Percentiles rank a stretch among this genome's conserved stretches.
phyloP scores from a whole-genome alignment of 53 echinoderm and acorn worm species.

The Antedon mediterranea region DNA sequence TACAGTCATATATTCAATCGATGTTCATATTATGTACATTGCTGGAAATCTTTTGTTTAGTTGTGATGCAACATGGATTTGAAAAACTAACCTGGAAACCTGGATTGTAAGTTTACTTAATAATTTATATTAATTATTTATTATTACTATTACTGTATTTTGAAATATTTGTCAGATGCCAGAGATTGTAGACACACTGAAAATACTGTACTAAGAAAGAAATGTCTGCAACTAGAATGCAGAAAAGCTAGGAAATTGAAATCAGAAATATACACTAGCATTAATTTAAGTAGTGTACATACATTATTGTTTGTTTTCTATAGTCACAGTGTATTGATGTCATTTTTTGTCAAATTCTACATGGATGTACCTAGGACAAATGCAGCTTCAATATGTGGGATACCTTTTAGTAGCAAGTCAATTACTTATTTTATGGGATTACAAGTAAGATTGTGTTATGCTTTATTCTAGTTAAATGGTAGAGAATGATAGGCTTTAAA shows the following conservation, averaged over 20 bases:
- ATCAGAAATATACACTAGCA: too few relatives aligned
- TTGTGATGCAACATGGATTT: slow-evolving; percentile 2
- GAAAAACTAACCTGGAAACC: slow-evolving; percentile 7
- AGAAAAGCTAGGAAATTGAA: too few relatives aligned
- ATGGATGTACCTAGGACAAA: slow-evolving; percentile 45
- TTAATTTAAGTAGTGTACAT: neutral
- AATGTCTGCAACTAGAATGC: too few relatives aligned
- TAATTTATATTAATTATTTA: too few relatives aligned
- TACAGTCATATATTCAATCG: slow-evolving; percentile 44
- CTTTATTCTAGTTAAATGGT: too few relatives aligned
- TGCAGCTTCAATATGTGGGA: slow-evolving; percentile 13
- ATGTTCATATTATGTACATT: slow-evolving; percentile 31
- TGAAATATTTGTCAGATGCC: too few relatives aligned
- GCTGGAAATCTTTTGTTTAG: slow-evolving; percentile 26
- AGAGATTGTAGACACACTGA: too few relatives aligned
- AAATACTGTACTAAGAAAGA: too few relatives aligned
- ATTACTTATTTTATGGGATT: slow-evolving; percentile 48
- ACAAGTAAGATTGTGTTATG: slow-evolving; percentile 32
- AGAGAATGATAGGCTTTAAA: too few relatives aligned
- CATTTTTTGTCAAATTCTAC: slow-evolving; percentile 50
- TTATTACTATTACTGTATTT: too few relatives aligned
- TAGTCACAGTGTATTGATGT: slow-evolving; percentile 41
- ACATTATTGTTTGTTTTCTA: neutral
- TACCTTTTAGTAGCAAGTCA: slow-evolving; percentile 44
- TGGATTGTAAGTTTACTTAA: slow-evolving; percentile 23